Conservation (phyloP, 2,797 vertebrate species). For the Morelia viridis region DNA sequence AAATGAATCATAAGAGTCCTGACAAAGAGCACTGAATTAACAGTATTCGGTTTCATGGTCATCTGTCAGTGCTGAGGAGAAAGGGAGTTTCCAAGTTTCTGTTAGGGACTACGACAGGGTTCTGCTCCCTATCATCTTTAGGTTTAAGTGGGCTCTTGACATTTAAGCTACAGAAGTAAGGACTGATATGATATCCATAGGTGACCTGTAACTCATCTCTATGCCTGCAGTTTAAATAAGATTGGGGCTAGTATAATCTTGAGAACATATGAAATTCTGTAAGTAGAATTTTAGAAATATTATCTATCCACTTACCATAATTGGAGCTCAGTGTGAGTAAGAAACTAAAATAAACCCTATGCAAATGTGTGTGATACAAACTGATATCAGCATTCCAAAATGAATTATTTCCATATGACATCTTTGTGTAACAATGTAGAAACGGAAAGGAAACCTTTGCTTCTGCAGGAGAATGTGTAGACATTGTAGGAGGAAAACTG, state of each 20-base stretch:
- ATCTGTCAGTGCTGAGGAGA: neutral
- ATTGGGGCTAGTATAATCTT: neutral
- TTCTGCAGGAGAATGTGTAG: neutral
- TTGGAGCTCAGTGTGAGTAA: neutral
- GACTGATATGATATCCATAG: neutral
- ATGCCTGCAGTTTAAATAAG: neutral
- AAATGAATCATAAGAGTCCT: neutral
- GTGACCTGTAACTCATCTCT: neutral
- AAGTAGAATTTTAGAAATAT: slow-evolving; percentile 15
- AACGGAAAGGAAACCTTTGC: neutral
- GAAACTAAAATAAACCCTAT: neutral
- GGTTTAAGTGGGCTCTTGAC: neutral
- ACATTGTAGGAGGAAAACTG: too few relatives aligned
- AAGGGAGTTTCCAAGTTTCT: neutral
- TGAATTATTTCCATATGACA: neutral
- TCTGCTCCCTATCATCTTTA: neutral
- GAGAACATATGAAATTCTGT: neutral
- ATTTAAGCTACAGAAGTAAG: neutral
- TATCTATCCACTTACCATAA: neutral
- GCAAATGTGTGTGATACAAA: neutral
- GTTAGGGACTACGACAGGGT: neutral
- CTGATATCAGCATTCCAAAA: neutral
- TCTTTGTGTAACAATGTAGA: neutral
- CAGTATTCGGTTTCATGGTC: neutral
- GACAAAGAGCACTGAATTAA: neutral